Conservation (phyloP, 2,797 vertebrate genomes). For the Oreochromis mossambicus region DNA sequence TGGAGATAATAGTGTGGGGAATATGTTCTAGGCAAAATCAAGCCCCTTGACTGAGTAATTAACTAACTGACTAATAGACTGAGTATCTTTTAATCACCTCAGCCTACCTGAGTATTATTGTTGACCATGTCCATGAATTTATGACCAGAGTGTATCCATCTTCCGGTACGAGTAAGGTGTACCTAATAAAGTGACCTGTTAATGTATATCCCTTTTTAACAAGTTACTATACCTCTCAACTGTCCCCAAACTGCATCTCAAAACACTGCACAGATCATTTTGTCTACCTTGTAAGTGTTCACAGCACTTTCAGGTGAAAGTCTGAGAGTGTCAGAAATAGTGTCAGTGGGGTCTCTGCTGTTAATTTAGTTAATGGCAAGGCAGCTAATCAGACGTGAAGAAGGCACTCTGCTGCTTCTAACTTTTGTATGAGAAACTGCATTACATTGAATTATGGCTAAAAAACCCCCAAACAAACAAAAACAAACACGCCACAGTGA, state of each 20-base stretch:
- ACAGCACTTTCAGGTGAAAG: neutral
- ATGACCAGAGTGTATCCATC: neutral
- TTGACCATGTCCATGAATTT: neutral
- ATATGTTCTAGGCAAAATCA: neutral
- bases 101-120: neutral
- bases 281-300: neutral
- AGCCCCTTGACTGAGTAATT: neutral
- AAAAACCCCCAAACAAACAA: rapidly evolving
- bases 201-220: neutral
- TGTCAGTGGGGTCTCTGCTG: neutral
- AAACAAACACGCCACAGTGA: neutral
- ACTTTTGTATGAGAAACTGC: neutral
- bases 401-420: neutral
- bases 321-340: neutral
- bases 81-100: neutral
- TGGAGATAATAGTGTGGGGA: neutral
- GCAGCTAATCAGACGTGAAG: neutral
- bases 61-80: neutral
- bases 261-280: neutral
- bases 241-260: neutral
- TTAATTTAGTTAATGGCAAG: neutral
- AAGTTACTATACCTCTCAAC: neutral
- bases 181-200: neutral
- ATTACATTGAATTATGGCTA: neutral
- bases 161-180: neutral